Conservation (phyloP, 2,888 invertebrate species). For the Eucera pruinosa region DNA sequence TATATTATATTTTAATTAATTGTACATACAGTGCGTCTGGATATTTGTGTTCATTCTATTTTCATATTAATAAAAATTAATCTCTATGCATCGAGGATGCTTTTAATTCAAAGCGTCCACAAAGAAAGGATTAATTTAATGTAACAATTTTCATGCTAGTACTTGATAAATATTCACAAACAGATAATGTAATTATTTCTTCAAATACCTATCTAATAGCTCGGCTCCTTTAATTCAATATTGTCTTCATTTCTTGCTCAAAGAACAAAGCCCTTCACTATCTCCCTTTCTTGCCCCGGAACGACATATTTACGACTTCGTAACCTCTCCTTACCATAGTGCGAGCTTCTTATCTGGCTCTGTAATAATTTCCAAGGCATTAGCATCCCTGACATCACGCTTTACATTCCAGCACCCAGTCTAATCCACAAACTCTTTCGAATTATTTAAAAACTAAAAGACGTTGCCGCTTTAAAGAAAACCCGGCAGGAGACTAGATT, state of each 20-base stretch:
- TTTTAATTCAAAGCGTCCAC: too few species aligned
- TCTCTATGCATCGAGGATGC: too few species aligned
- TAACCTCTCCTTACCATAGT: background rate
- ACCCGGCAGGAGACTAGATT: background rate
- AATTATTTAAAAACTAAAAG: constrained; percentile 34
- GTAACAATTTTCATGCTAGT: too few species aligned
- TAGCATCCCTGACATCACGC: background rate
- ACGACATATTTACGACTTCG: constrained; percentile 14
- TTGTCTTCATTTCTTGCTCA: constrained; percentile 7
- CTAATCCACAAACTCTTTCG: constrained; percentile 7
- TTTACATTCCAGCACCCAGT: background rate
- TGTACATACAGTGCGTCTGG: too few species aligned
- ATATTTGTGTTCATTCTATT: too few species aligned
- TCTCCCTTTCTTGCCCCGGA: background rate
- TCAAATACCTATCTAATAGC: too few species aligned
- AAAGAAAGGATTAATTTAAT: too few species aligned
- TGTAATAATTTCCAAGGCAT: constrained; percentile 25
- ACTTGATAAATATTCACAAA: too few species aligned
- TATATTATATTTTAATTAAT: too few species aligned
- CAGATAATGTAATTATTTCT: too few species aligned
- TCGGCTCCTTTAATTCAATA: constrained; percentile 22
- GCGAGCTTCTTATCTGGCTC: background rate
- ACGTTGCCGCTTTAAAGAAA: background rate
- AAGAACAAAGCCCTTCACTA: constrained; percentile 4
- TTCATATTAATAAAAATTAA: too few species aligned